These are phyloP conservation scores for Salvelinus fontinalis DNA, from an alignment of 2,113 vertebrate genomes.

Conservation along the genomic window DNA sequence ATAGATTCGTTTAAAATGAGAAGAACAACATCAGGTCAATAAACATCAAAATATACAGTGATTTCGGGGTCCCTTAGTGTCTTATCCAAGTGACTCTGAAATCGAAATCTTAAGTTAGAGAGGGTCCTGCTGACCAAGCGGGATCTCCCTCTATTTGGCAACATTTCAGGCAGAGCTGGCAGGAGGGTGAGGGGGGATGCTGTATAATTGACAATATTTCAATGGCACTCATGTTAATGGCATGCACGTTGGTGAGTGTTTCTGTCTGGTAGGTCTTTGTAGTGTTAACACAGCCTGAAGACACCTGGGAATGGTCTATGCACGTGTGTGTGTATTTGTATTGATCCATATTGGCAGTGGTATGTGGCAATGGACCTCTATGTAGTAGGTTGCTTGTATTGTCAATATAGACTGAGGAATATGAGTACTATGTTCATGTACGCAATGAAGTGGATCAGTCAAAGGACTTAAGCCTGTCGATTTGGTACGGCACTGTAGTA, in stretches of 20 bases:
- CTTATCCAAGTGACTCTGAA: constrained; percentile 32
- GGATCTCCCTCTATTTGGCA: constrained; percentile 59
- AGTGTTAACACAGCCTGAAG: constrained; percentile 35
- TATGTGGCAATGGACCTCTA: constrained; percentile 1
- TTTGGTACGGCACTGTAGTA: neutral
- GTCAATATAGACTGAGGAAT: neutral
- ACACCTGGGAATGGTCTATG: constrained; percentile 13
- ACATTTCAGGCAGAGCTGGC: constrained; percentile 43
- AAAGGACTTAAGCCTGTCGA: neutral
- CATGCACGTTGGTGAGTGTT: neutral
- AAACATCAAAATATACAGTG: constrained; percentile 35
- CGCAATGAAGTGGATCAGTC: constrained; percentile 1
- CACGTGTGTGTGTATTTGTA: constrained; percentile 33
- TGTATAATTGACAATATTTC: constrained; percentile 10
- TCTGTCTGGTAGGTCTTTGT: neutral
- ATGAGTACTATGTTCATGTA: neutral
- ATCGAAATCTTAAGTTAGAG: constrained; percentile 31
- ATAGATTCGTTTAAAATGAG: constrained; percentile 24
- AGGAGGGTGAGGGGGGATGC: constrained; percentile 18
- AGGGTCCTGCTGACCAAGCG: constrained; percentile 14
- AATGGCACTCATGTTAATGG: constrained; percentile 43
- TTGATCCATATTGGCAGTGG: constrained; percentile 16
- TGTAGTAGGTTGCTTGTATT: neutral
- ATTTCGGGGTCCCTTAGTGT: constrained; percentile 23
- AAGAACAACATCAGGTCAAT: constrained; percentile 25